A percentile compares a stretch with the other conserved stretches of the same genome.
These are phyloP conservation scores for Botia almorhae DNA, from an alignment of 2,797 vertebrate species.

Conservation along the genomic window DNA sequence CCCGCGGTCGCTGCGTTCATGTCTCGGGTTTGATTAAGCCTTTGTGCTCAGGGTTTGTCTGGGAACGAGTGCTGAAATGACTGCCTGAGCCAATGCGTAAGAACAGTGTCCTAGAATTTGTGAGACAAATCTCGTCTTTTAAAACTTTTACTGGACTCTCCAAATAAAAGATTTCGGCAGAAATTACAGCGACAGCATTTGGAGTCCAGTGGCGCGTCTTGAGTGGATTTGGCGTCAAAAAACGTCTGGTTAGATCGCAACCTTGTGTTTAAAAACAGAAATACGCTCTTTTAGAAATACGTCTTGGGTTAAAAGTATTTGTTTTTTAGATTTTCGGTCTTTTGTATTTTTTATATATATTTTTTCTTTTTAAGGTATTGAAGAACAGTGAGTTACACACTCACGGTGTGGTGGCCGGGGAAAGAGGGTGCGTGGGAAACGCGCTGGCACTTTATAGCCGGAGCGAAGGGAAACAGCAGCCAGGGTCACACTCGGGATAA, in stretches of 20 bases:
- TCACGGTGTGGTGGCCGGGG: conserved; percentile 81
- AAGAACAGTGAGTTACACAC: conserved; percentile 82
- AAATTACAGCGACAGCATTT: conserved; percentile 34
- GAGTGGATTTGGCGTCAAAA: conserved; percentile 51
- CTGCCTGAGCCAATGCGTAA: background rate
- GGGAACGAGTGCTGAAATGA: conserved; percentile 42
- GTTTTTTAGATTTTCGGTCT: conserved; percentile 77
- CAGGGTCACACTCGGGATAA: conserved; percentile 72
- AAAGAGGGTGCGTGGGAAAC: conserved; percentile 79
- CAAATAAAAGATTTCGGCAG: conserved; percentile 27
- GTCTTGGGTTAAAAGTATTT: conserved; percentile 61
- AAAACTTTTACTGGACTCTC: conserved; percentile 52
- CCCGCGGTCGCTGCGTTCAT: conserved; percentile 90
- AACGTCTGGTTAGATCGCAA: conserved; percentile 67
- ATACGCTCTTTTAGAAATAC: conserved; percentile 64
- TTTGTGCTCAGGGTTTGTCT: conserved; percentile 45
- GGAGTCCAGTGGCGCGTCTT: conserved; percentile 40
- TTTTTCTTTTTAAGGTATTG: conserved; percentile 77
- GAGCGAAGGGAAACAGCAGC: conserved; percentile 74
- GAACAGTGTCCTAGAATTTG: conserved; percentile 7
- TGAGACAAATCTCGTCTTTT: background rate
- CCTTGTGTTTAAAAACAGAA: conserved; percentile 56
- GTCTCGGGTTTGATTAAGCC: conserved; percentile 61
- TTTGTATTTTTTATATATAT: conserved; percentile 78
- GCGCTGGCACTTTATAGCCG: conserved; percentile 81